phyloP scores from a whole-genome alignment of 2,888 invertebrate genomes.

The Dicranocentrus wangi region DNA sequence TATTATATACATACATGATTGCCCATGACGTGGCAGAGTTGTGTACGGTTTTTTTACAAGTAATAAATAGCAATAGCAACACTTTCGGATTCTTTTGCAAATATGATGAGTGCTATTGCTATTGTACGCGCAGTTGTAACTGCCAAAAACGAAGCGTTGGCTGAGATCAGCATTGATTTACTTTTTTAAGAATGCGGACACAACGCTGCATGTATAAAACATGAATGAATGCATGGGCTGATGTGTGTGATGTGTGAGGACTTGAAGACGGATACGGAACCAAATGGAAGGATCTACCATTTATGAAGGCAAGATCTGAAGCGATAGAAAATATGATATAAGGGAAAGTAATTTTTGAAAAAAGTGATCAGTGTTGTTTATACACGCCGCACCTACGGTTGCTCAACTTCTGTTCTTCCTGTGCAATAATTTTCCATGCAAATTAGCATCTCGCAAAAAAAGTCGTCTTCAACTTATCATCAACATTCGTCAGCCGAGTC shows the following conservation, averaged over 20 bases:
- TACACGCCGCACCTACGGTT: conserved; percentile 4
- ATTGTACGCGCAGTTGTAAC: background rate
- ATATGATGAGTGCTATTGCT: conserved; percentile 46
- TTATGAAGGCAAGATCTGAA: background rate
- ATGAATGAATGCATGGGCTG: conserved; percentile 3
- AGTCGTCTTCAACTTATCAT: no score
- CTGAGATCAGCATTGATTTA: background rate
- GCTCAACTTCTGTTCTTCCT: background rate
- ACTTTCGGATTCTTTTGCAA: conserved; percentile 54
- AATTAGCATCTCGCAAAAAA: no score
- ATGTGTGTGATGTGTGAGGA: background rate
- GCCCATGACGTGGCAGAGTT: background rate
- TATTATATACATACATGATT: background rate
- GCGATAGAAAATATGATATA: conserved; percentile 46
- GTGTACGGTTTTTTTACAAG: background rate
- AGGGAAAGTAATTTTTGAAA: conserved; percentile 48
- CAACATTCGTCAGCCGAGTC: no score
- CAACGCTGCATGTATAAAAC: background rate
- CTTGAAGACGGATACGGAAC: conserved; percentile 22
- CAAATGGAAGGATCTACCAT: background rate
- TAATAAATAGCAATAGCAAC: conserved; percentile 20
- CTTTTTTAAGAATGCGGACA: conserved; percentile 51
- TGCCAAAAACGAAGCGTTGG: background rate
- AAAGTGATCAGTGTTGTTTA: conserved; percentile 43
- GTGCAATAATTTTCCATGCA: no score